Percentiles rank a stretch among this genome's conserved stretches.
These are phyloP conservation scores for Strix uralensis DNA, from an alignment of 2,113 vertebrate species.

Conservation along the genomic window DNA sequence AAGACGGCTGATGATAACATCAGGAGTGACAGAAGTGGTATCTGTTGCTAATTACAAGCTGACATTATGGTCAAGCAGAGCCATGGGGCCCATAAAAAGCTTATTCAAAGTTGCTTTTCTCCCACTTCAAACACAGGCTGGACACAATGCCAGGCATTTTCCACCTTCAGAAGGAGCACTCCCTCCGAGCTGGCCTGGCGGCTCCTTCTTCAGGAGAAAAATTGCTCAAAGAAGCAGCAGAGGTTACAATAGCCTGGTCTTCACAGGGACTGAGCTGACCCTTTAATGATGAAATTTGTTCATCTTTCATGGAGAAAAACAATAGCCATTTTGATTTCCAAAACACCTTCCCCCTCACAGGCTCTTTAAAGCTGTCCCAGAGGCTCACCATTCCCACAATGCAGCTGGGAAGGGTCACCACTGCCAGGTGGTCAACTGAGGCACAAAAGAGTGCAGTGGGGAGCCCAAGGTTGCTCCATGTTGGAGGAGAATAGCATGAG, in stretches of 20 bases:
- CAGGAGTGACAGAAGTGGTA: slow-evolving; percentile 63
- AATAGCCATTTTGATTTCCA: neutral
- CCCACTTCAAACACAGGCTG: slow-evolving; percentile 54
- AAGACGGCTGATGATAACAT: slow-evolving; percentile 72
- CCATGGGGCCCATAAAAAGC: slow-evolving; percentile 57
- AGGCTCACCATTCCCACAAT: neutral
- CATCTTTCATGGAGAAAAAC: neutral
- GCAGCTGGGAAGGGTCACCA: neutral
- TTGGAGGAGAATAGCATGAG: rapidly evolving
- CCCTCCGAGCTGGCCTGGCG: neutral
- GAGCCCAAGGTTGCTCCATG: neutral
- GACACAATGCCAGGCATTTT: slow-evolving; percentile 64
- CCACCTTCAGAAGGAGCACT: neutral
- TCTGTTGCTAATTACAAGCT: slow-evolving; percentile 73
- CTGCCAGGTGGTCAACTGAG: neutral
- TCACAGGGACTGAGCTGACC: neutral
- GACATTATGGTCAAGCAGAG: slow-evolving; percentile 66
- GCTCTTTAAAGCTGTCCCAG: neutral
- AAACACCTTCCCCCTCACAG: neutral
- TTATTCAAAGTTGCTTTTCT: slow-evolving; percentile 55
- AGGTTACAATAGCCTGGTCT: neutral
- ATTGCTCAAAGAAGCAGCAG: neutral
- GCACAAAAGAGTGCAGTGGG: rapidly evolving
- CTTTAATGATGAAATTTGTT: neutral
- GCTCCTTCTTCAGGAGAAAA: neutral